Base-by-base conservation (phyloP, 53 echinoderm and acorn worm species). In the Mesocentrotus franciscanus region DNA sequence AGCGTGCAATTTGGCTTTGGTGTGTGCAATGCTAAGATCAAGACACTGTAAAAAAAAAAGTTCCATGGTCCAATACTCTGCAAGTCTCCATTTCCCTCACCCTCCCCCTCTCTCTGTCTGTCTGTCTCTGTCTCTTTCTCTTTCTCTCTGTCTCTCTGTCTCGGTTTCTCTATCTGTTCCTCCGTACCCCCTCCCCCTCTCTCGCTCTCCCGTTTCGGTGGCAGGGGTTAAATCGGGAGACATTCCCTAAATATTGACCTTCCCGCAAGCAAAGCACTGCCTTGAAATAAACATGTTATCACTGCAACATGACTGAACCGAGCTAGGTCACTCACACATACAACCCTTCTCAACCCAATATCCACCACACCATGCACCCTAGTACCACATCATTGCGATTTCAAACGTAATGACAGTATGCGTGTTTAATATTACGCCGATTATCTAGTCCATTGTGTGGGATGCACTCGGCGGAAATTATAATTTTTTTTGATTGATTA, bases 191-290 rank as follows among this genome's bases (percentile, higher is more conserved):
- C 13, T n/a, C 42, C 56, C 26, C 24, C 34, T 35, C n/a, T 89
- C 89, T 58, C 90, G 27, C 60, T 33, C 29, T 32, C 32, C 60
- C 59, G n/a, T n/a, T n/a, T 90, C 90, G 20, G 29, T 57, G 60
- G 29, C 90, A 59, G 58, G 85, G 90, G 58, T 90, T 60, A 90
- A 58, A 90, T 60, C 60, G 90, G 60, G 91, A 61, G 91, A 91
- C 91, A 91, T 61, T 91, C 64, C 64, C 91, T 61, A 61, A 91
- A 91, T 66, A 91, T 91, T 91, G 66, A 91, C 64, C 91, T 91
- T 61, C 91, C 91, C 35, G 33, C 91, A 14, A 60, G 81, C 81
- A 81, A 32, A 13, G 71, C 55, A 56, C 11, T 16, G 85, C 42
- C 85, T 42, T 56, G 60, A 90, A 60, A 60, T 60, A 90, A 90